Base-by-base conservation (phyloP, 2,797 vertebrate species). In the Oreortyx pictus region DNA sequence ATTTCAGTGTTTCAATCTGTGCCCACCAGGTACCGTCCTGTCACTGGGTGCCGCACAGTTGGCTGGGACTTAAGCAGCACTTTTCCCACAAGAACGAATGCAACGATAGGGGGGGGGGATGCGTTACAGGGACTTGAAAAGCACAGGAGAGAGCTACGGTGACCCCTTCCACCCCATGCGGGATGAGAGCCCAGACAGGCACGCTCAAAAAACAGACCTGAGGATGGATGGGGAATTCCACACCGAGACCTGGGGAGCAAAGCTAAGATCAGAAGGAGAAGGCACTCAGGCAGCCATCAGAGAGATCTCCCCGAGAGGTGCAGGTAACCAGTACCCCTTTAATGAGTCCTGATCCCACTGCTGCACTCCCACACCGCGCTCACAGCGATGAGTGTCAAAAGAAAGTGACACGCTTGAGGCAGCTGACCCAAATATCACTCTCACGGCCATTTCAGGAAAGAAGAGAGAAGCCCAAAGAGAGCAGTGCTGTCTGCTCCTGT, bases 351-450 rank as follows among this genome's bases (percentile, higher is more conserved):
- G 86, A 76, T 91, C 76, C 88, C 81, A 83, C 92, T 77, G 10
- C 43, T 23, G 90, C 61, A 0, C 41, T 57, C 86, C 76, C 92
- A 92, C 87, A 57, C 1, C 0, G 67, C 59, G 91, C 90, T 88
- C 92, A 75, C 60, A 86, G 90, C 81, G 71, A 90, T n/a, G 81
- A 89, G 87, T 89, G 94, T 89, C 89, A 92, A 43, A 87, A 77
- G 89, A 37, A 89, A 89, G 46, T 54, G 65, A 87, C 87, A 79
- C 87, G 64, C 89, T 56, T 4, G 49, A 95, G 82, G 94, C 94
- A 92, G 91, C 85, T 96, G 96, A 94, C 94, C 94, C 95, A 89
- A 91, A 92, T 95, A 88, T 96, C 95, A 81, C 27, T 82, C 93
- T 85, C 94, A 74, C 5, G 4, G 85, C 89, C 90, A 49, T 83